These are phyloP conservation scores for Parthenolecanium corni DNA, from an alignment of 2,888 invertebrate species.

Conservation along the genomic window DNA sequence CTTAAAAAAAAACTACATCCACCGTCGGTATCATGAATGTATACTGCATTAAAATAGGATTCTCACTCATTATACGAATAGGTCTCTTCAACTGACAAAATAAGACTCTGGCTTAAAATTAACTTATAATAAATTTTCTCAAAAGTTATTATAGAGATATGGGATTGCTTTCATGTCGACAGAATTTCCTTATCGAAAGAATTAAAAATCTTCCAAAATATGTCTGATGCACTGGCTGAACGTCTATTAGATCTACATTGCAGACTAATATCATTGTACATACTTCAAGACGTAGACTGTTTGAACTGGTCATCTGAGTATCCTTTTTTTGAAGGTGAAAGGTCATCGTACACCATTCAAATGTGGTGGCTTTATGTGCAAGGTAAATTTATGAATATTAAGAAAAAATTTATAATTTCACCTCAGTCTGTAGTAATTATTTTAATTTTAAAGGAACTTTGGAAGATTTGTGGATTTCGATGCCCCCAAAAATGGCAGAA, in stretches of 20 bases:
- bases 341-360: conserved; percentile 69
- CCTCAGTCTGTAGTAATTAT: no score
- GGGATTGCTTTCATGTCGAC: conserved; percentile 5
- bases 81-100: no score
- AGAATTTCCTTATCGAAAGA: conserved; percentile 41
- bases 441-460: conserved; percentile 49
- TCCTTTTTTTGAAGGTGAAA: conserved; percentile 57
- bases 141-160: no score
- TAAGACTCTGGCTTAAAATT: no score
- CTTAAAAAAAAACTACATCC: no score
- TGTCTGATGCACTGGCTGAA: conserved; percentile 75
- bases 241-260: conserved; percentile 68
- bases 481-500: conserved; percentile 80
- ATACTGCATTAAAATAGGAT: no score
- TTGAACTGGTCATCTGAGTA: conserved; percentile 56
- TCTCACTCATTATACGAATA: no score
- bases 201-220: conserved; percentile 65
- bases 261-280: conserved; percentile 62
- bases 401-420: not conserved
- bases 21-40: no score
- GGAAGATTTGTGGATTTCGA: conserved; percentile 72
- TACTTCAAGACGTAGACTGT: conserved; percentile 70
- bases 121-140: no score
- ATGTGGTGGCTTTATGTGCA: conserved; percentile 85
- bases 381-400: conserved; percentile 43